Evolutionary conservation across 2,113 vertebrate genomes (phyloP), one percentile per base, ranked within the genome.

Genomic region (Morone saxatilis): DNA sequence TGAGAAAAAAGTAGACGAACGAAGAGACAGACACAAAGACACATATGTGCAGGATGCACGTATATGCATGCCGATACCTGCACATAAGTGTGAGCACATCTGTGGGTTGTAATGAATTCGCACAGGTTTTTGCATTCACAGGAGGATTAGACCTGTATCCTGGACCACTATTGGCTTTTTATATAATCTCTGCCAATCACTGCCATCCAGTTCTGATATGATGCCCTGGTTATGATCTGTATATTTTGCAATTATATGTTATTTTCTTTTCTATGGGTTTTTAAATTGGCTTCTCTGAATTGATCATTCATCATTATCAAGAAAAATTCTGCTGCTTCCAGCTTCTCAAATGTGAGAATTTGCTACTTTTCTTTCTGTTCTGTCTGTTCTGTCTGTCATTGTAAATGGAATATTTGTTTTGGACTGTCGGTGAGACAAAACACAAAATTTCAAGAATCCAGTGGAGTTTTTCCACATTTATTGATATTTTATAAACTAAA

Each of bases 1-100:
- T 78, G 80, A 85, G 57, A 40, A 71, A 86, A 87, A 84, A 82
- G 65, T 78, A 89, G 80, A 71, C 78, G 36, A 74, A 76, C 14
- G 68, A 69, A 72, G 57, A 75, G 70, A 82, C 47, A 56, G 79
- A 72, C 72, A 78, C 75, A 88, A 72, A 83, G 72, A 85, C 81
- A 53, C 63, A 60, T 47, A 57, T 20, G 0, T 57, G 50, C 57
- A 68, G 0, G 70, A 79, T 71, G 56, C 31, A 31, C 31, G 31
- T 48, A 50, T 67, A 47, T 70, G 9, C 57, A 51, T 56, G 12
- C 57, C 20, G 38, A 69, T 83, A 76, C 70, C 73, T 87, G 84
- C 65, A 16, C 56, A 2, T n/a, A 40, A 7, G 17, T 67, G 50
- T 47, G 38, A 74, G 16, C 70, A 76, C 75, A 66, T 63, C 75